These are phyloP conservation scores for Heliothis subflexa DNA, from an alignment of 1,140 invertebrate species.

Conservation along the genomic window DNA sequence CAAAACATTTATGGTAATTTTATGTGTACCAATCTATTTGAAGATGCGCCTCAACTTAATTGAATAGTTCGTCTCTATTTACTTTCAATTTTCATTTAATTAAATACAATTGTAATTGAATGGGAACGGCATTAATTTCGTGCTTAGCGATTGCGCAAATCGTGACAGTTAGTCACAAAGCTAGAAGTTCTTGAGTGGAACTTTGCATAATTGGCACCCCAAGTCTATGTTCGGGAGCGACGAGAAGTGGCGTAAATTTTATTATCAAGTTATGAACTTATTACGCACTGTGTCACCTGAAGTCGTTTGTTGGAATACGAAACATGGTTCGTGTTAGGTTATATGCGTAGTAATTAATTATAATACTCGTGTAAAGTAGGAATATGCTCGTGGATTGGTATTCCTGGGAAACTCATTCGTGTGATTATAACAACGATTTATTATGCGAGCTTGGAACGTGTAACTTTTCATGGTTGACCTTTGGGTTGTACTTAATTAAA, in stretches of 20 bases:
- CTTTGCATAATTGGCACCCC: constrained; percentile 43
- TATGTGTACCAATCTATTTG: constrained; percentile 21
- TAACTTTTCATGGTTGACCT: constrained; percentile 23
- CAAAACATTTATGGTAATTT: constrained; percentile 36
- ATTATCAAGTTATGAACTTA: constrained; percentile 44
- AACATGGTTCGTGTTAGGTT: constrained; percentile 40
- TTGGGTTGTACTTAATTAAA: not conserved
- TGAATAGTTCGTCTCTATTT: constrained; percentile 21
- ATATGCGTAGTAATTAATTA: constrained; percentile 46
- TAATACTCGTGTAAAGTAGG: constrained; percentile 42
- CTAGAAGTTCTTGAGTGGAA: constrained; percentile 36
- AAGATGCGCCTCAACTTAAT: constrained; percentile 5
- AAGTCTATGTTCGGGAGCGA: constrained; percentile 20
- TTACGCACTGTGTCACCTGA: constrained; percentile 42
- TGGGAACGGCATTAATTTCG: constrained; percentile 31
- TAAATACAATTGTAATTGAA: constrained; percentile 34
- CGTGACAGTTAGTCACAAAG: constrained; percentile 46
- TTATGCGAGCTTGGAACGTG: constrained; percentile 1
- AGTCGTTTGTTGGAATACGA: constrained; percentile 33
- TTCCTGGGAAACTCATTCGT: constrained; percentile 41
- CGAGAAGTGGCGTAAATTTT: constrained; percentile 44
- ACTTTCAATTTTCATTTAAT: constrained; percentile 31
- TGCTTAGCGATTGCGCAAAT: constrained; percentile 24
- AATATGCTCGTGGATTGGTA: constrained; percentile 39
- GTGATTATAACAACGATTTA: constrained; percentile 42